Conservation (phyloP, 2,888 invertebrate species). For the Ophion ellenae region DNA sequence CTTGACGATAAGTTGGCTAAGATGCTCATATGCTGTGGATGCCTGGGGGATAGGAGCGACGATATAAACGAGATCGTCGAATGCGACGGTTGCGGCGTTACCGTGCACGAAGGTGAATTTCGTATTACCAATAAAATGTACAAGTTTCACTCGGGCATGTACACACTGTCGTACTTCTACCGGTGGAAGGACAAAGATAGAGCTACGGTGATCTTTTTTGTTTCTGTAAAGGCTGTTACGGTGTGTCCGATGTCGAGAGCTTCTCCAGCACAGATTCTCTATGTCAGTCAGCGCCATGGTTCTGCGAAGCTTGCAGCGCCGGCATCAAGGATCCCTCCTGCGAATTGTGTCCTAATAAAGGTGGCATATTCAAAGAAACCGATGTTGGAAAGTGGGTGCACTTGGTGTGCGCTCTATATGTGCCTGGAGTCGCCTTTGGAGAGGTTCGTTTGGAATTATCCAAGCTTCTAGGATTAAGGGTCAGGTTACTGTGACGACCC, state of each 20-base stretch:
- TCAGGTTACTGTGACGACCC: too few species aligned
- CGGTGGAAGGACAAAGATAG: neutral
- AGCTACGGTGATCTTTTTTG: slow-evolving; percentile 8
- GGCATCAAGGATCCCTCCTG: slow-evolving; percentile 95
- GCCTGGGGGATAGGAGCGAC: slow-evolving; percentile 96
- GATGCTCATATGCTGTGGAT: slow-evolving; percentile 95
- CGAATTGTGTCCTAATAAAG: slow-evolving; percentile 97
- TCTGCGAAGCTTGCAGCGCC: slow-evolving; percentile 98
- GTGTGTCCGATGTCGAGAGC: slow-evolving; percentile 95
- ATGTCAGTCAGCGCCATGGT: slow-evolving; percentile 99
- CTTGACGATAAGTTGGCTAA: slow-evolving; percentile 86
- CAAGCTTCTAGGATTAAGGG: neutral
- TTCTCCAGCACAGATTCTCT: slow-evolving; percentile 96
- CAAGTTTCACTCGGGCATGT: too few species aligned
- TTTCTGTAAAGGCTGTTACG: slow-evolving; percentile 91
- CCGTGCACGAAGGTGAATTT: slow-evolving; percentile 94
- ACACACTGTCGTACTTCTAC: too few species aligned
- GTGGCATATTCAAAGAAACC: slow-evolving; percentile 97
- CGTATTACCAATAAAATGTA: neutral
- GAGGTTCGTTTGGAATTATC: slow-evolving; percentile 86
- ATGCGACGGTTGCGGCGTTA: slow-evolving; percentile 98
- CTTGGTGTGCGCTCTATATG: slow-evolving; percentile 98
- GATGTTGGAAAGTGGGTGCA: slow-evolving; percentile 99
- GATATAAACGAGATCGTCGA: slow-evolving; percentile 98
- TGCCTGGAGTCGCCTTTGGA: slow-evolving; percentile 98